phyloP scores from a whole-genome alignment of 2,797 vertebrate species.

The Salmo trutta region DNA sequence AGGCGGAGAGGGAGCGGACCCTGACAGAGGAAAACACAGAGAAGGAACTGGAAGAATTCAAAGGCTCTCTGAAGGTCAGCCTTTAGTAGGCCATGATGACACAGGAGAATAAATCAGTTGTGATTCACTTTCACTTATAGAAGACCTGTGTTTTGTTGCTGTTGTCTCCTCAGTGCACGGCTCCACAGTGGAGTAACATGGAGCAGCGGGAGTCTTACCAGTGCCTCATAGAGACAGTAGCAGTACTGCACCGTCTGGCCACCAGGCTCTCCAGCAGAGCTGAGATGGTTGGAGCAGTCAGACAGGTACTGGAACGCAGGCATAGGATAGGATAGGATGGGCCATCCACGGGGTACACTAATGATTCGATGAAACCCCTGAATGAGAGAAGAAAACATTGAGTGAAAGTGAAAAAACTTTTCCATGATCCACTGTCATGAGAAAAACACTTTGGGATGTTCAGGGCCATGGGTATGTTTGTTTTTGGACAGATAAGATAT shows the following conservation, averaged over 20 bases:
- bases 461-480: conserved; percentile 31
- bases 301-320: conserved; percentile 80
- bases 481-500: conserved; percentile 41
- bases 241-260: conserved; percentile 87
- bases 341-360: neutral
- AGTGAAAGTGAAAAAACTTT: neutral
- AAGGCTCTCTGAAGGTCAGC: conserved; percentile 87
- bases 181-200: conserved; percentile 87
- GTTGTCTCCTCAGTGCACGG: conserved; percentile 77
- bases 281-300: conserved; percentile 92
- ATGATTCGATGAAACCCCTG: neutral
- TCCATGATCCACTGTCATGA: neutral
- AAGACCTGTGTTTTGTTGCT: neutral
- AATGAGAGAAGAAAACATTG: conserved; percentile 6
- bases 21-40: conserved; percentile 94
- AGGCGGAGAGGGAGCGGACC: conserved; percentile 93
- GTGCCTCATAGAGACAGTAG: conserved; percentile 87
- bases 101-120: neutral
- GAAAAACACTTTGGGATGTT: conserved; percentile 6
- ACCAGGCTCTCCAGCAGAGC: conserved; percentile 91
- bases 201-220: conserved; percentile 94
- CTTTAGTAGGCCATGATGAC: neutral
- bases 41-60: conserved; percentile 96
- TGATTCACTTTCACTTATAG: conserved; percentile 20
- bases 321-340: neutral